phyloP scores from a whole-genome alignment of 64 coral and sea anemone genomes.

The Astreopora myriophthalma region DNA sequence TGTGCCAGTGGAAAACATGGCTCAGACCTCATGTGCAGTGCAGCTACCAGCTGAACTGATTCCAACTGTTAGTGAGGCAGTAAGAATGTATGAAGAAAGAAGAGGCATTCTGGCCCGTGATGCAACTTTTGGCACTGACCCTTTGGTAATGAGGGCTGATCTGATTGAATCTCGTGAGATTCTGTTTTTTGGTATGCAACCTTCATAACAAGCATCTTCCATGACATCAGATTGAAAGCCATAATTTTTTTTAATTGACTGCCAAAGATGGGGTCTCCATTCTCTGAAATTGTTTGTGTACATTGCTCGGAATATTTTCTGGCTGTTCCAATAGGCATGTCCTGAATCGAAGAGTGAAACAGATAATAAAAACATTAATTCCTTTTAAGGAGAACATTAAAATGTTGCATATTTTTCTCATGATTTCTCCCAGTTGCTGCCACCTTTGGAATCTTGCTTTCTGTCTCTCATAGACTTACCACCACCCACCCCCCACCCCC shows the following conservation, averaged over 20 bases:
- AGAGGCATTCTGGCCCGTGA: constrained; percentile 39
- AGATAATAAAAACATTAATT: not conserved
- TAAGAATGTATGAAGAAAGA: constrained; percentile 52
- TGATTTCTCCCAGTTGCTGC: not conserved
- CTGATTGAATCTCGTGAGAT: constrained; percentile 6
- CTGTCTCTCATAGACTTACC: too few species aligned
- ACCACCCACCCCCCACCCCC: too few species aligned
- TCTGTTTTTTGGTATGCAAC: not conserved
- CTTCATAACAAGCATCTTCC: not conserved
- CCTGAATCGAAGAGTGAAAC: not conserved
- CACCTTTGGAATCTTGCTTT: too few species aligned
- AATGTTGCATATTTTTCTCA: not conserved
- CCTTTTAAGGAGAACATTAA: not conserved
- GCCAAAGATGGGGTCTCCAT: not conserved
- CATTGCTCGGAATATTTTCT: not conserved
- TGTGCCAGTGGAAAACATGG: constrained; percentile 38
- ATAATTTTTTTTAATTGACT: not conserved
- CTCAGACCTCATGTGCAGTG: constrained; percentile 2
- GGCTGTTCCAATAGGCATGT: not conserved
- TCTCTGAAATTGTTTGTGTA: not conserved
- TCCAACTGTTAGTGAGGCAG: constrained; percentile 40
- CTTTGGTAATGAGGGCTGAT: not conserved
- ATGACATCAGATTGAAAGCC: not conserved
- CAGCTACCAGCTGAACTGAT: constrained; percentile 14
- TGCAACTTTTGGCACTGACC: constrained; percentile 5